Evolutionary conservation across 2,113 vertebrate genomes (phyloP).

Genomic region (Brachypteracias leptosomus): DNA sequence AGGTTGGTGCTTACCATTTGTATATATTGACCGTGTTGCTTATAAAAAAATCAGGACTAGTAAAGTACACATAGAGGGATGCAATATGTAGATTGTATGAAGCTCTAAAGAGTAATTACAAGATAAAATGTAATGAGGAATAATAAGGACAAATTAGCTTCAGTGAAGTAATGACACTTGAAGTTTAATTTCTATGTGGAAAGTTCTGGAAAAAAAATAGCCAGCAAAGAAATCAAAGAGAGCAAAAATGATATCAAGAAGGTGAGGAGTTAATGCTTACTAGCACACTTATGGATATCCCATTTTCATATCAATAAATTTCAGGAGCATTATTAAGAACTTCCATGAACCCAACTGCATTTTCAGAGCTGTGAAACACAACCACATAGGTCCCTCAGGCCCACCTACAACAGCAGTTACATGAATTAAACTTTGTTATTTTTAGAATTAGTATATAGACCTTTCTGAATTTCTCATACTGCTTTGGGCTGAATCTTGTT

Average conservation of each 20-base stretch:
- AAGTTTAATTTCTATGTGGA: conserved; percentile 35
- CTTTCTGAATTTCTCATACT: background rate
- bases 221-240: background rate
- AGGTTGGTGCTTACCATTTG: conserved; percentile 44
- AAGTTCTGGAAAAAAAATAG: background rate
- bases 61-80: conserved; percentile 35
- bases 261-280: background rate
- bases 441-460: background rate
- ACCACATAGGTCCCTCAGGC: background rate
- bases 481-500: background rate
- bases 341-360: background rate
- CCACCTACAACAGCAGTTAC: background rate
- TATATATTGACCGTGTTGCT: conserved; percentile 55
- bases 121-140: conserved; percentile 67
- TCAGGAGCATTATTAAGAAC: background rate
- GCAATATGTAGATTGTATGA: conserved; percentile 50
- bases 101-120: conserved; percentile 62
- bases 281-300: background rate
- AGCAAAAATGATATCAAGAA: background rate
- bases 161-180: conserved; percentile 47
- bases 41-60: conserved; percentile 6
- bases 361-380: conserved; percentile 2
- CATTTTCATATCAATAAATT: background rate
- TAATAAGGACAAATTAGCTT: conserved; percentile 70
- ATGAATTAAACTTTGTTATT: background rate